Conservation (phyloP, 2,888 invertebrate genomes). For the Stratiomys singularior region DNA sequence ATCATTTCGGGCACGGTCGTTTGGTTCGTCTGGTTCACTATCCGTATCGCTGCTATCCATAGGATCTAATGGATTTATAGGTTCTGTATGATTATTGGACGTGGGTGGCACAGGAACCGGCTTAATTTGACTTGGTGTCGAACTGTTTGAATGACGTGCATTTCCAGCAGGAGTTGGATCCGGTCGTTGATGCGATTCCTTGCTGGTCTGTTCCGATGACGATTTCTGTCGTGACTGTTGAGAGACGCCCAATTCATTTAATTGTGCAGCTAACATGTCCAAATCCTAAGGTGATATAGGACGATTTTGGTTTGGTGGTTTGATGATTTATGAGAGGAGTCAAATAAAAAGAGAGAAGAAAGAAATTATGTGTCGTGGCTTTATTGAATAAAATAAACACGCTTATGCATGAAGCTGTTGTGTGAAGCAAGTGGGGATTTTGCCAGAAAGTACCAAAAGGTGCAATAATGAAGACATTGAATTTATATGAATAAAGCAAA, state of each 20-base stretch:
- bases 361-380: slow-evolving; percentile 26
- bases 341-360: slow-evolving; percentile 38
- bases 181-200: slow-evolving; percentile 65
- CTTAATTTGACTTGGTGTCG: slow-evolving; percentile 58
- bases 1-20: slow-evolving; percentile 85
- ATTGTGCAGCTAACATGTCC: slow-evolving; percentile 94
- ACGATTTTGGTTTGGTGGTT: slow-evolving; percentile 54
- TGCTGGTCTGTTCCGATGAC: slow-evolving; percentile 10
- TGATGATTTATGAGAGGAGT: slow-evolving; percentile 43
- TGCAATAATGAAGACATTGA: neutral
- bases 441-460: neutral
- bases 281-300: slow-evolving; percentile 78
- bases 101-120: slow-evolving; percentile 63
- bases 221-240: slow-evolving; percentile 61
- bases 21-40: slow-evolving; percentile 84
- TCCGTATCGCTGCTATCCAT: slow-evolving; percentile 82
- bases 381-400: slow-evolving; percentile 34
- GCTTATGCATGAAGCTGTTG: neutral
- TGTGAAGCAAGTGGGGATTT: neutral
- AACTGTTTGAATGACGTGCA: slow-evolving; percentile 54
- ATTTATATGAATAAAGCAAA: neutral
- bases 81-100: slow-evolving; percentile 64
- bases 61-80: slow-evolving; percentile 71
- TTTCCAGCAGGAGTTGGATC: slow-evolving; percentile 73
- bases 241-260: slow-evolving; percentile 89